These are phyloP conservation scores for Pantherophis vulpinus DNA, from an alignment of 2,797 vertebrate species.

Conservation along the genomic window DNA sequence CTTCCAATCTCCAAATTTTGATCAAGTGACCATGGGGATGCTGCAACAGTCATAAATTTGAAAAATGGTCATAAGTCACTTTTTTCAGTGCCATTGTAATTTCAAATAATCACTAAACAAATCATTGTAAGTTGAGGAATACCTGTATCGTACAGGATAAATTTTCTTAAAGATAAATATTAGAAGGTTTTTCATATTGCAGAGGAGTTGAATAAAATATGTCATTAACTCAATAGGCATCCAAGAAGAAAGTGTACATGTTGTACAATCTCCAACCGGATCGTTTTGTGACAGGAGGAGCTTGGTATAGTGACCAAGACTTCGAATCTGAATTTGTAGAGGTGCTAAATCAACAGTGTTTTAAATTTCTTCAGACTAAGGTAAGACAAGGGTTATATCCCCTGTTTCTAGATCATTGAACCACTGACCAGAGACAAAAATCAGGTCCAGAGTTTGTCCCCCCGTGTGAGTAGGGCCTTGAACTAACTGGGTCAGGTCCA, in stretches of 20 bases:
- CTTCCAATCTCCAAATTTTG: neutral
- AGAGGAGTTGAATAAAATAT: slow-evolving; percentile 28
- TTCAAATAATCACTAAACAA: neutral
- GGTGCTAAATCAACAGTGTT: slow-evolving; percentile 96
- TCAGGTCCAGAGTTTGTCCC: no score
- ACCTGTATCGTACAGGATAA: neutral
- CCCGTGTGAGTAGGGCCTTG: no score
- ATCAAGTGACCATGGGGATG: neutral
- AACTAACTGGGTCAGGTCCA: no score
- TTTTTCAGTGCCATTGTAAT: neutral
- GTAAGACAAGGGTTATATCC: slow-evolving; percentile 62
- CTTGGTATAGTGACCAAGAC: slow-evolving; percentile 98
- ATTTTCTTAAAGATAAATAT: neutral
- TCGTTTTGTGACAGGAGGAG: slow-evolving; percentile 91
- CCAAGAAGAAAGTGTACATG: slow-evolving; percentile 99
- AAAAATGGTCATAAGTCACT: neutral
- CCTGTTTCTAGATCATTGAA: no score
- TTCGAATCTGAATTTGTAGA: slow-evolving; percentile 98
- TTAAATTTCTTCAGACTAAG: slow-evolving; percentile 96
- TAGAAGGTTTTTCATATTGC: neutral
- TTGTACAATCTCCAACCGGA: slow-evolving; percentile 95
- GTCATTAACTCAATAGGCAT: slow-evolving; percentile 77
- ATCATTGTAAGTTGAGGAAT: neutral
- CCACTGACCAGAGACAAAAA: no score
- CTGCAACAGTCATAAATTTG: neutral